phyloP scores from a whole-genome alignment of 2,113 vertebrate species.

The Protobothrops mucrosquamatus region DNA sequence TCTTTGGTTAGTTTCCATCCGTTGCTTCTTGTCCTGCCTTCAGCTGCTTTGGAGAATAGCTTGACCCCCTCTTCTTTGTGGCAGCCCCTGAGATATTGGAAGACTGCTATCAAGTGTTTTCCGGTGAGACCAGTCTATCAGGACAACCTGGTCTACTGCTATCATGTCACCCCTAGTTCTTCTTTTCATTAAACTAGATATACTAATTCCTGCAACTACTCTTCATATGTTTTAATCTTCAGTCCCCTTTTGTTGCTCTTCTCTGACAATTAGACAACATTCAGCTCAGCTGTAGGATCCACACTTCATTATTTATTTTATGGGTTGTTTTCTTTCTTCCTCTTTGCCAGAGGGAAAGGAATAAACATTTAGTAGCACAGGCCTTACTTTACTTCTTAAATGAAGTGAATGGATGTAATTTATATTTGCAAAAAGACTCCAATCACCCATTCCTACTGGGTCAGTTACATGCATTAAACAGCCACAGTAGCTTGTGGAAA shows the following conservation, averaged over 20 bases:
- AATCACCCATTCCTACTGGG: conserved; percentile 43
- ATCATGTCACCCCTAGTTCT: background rate
- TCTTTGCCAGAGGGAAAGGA: conserved; percentile 16
- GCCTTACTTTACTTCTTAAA: conserved; percentile 27
- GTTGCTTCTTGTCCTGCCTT: background rate
- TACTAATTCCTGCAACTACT: background rate
- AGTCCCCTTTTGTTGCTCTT: background rate
- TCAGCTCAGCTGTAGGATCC: background rate
- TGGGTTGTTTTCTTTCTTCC: background rate
- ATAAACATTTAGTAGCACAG: conserved; percentile 25
- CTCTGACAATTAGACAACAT: background rate
- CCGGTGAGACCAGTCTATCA: too few relatives aligned
- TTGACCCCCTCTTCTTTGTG: background rate
- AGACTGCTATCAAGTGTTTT: background rate
- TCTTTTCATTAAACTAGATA: background rate
- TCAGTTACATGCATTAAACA: conserved; percentile 32
- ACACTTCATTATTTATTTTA: conserved; percentile 33
- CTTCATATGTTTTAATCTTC: background rate
- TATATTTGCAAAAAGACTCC: conserved; percentile 1
- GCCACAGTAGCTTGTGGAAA: background rate
- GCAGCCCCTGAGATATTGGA: background rate
- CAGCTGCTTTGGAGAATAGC: background rate
- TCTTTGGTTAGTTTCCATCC: too few relatives aligned
- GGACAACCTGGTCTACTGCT: background rate
- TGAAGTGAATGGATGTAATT: conserved; percentile 29